These are phyloP conservation scores for Lucinisca nassula DNA, from an alignment of 2,888 invertebrate genomes.

Conservation along the genomic window DNA sequence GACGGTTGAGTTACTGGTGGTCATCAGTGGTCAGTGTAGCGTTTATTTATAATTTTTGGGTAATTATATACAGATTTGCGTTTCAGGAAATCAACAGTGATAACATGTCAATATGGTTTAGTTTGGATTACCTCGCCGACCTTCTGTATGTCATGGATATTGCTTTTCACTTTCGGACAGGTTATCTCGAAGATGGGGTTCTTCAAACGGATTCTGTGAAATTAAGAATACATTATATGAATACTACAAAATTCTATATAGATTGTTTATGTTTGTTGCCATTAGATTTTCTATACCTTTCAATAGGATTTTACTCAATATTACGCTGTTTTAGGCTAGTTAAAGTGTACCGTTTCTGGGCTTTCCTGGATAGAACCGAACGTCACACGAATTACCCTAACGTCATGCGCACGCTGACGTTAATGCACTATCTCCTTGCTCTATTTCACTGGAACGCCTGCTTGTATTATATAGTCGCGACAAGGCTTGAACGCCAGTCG, in stretches of 20 bases:
- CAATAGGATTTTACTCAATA: slow-evolving; percentile 98
- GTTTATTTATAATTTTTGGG: slow-evolving; percentile 88
- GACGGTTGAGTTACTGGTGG: slow-evolving; percentile 91
- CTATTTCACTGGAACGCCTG: slow-evolving; percentile 99
- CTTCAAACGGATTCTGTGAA: slow-evolving; percentile 98
- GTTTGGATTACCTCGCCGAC: slow-evolving; percentile 98
- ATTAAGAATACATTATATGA: slow-evolving; percentile 98
- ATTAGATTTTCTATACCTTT: slow-evolving; percentile 98
- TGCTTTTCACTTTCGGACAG: slow-evolving; percentile 98
- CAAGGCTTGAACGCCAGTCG: slow-evolving; percentile 89
- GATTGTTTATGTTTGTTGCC: slow-evolving; percentile 99
- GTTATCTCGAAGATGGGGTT: slow-evolving; percentile 99
- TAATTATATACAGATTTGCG: slow-evolving; percentile 98
- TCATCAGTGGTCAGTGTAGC: slow-evolving; percentile 87
- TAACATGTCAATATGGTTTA: slow-evolving; percentile 98
- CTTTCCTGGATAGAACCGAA: slow-evolving; percentile 99
- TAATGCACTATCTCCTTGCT: slow-evolving; percentile 96
- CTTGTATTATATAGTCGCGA: slow-evolving; percentile 94
- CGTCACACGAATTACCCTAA: slow-evolving; percentile 99
- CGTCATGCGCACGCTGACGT: slow-evolving; percentile 90
- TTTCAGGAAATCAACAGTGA: slow-evolving; percentile 97
- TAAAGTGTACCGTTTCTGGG: slow-evolving; percentile 99
- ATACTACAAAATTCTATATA: slow-evolving; percentile 98
- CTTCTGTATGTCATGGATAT: slow-evolving; percentile 98
- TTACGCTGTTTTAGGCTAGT: slow-evolving; percentile 98